phyloP scores from a whole-genome alignment of 2,113 vertebrate genomes.

The Mormoops blainvillei region DNA sequence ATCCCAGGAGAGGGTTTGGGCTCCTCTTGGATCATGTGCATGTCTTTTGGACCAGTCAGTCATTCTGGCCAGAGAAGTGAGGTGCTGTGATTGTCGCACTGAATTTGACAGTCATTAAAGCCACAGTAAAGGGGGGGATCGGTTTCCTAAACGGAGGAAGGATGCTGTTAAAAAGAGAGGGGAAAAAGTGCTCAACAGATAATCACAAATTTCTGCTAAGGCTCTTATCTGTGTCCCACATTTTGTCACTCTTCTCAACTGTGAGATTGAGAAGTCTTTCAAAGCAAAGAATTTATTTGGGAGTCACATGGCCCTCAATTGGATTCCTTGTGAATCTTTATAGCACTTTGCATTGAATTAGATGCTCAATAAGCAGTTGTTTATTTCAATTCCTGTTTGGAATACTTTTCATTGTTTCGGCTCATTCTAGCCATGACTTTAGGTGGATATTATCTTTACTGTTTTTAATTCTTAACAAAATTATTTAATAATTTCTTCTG shows the following conservation, averaged over 20 bases:
- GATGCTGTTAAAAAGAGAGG: background rate
- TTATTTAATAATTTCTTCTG: constrained; percentile 26
- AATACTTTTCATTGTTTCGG: constrained; percentile 11
- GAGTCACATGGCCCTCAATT: background rate
- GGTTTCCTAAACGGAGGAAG: background rate
- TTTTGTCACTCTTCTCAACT: background rate
- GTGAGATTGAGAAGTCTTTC: background rate
- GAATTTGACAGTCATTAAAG: background rate
- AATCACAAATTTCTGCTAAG: background rate
- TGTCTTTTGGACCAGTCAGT: background rate
- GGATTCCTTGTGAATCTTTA: background rate
- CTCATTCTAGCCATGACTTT: background rate
- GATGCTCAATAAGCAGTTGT: background rate
- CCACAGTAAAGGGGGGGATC: background rate
- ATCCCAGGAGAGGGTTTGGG: background rate
- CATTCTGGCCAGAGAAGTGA: background rate
- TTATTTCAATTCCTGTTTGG: background rate
- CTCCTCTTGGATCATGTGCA: background rate
- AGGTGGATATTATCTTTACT: background rate
- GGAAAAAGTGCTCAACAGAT: background rate
- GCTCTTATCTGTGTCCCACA: background rate
- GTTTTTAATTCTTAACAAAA: constrained; percentile 22
- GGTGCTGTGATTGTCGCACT: background rate
- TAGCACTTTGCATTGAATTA: background rate
- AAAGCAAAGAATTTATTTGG: background rate